Conservation (phyloP, 2,113 vertebrate species). For the Spea bombifrons region DNA sequence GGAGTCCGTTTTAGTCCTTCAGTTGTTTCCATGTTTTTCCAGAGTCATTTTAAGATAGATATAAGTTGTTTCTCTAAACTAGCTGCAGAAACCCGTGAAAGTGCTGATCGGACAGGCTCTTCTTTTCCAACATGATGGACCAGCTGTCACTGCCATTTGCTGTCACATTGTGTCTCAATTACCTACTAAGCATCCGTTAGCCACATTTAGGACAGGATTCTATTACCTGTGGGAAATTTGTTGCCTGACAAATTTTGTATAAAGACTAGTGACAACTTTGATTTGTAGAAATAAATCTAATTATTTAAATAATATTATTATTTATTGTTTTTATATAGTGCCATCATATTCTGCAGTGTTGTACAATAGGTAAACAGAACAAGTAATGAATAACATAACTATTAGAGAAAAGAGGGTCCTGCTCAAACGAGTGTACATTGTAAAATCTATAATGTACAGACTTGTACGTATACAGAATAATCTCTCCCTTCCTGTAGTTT, state of each 20-base stretch:
- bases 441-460: too few species aligned
- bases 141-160: slow-evolving; percentile 89
- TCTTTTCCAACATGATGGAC: slow-evolving; percentile 68
- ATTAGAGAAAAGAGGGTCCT: too few species aligned
- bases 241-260: not conserved
- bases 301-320: too few species aligned
- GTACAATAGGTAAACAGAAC: too few species aligned
- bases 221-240: not conserved
- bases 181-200: slow-evolving; percentile 12
- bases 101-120: slow-evolving; percentile 61
- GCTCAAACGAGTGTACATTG: too few species aligned
- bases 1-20: slow-evolving; percentile 3
- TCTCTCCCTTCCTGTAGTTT: too few species aligned
- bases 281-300: too few species aligned
- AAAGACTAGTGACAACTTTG: too few species aligned
- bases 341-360: too few species aligned
- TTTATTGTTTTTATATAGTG: too few species aligned
- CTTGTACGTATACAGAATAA: too few species aligned
- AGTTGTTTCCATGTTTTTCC: not conserved
- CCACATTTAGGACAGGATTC: not conserved
- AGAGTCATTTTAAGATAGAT: not conserved
- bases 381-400: too few species aligned
- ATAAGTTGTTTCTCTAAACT: slow-evolving; percentile 54
- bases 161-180: slow-evolving; percentile 42
- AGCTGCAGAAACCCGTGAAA: slow-evolving; percentile 63